These are phyloP conservation scores for Micronycteris hirsuta DNA, from an alignment of 2,113 vertebrate genomes.

Conservation along the genomic window DNA sequence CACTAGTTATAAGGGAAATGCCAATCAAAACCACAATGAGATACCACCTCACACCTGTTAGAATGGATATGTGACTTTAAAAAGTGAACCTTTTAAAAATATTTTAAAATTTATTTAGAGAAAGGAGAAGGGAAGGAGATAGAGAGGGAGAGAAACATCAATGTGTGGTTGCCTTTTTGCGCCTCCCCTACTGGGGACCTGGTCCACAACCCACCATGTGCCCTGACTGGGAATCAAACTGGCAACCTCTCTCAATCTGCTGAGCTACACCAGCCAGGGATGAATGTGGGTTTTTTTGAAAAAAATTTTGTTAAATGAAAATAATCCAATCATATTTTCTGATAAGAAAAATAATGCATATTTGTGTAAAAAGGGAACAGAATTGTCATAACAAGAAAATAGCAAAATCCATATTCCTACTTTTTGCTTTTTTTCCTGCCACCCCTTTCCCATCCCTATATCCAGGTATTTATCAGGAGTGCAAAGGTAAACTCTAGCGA, in stretches of 20 bases:
- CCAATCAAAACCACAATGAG: neutral
- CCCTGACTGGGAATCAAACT: too few species aligned
- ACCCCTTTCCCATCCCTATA: neutral
- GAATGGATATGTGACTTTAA: neutral
- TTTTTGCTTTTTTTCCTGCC: neutral
- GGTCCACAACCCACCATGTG: too few species aligned
- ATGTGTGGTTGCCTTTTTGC: too few species aligned
- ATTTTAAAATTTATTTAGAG: too few species aligned
- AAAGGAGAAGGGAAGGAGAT: too few species aligned
- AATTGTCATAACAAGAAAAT: slow-evolving; percentile 24
- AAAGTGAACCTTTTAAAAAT: too few species aligned
- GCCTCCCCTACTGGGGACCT: too few species aligned
- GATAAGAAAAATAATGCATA: neutral
- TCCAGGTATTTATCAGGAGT: neutral
- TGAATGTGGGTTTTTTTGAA: too few species aligned
- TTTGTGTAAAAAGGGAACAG: neutral
- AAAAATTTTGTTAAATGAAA: neutral
- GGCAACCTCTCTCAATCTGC: too few species aligned
- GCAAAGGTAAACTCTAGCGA: neutral
- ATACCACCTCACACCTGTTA: neutral
- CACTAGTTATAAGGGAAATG: neutral
- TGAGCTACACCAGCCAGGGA: too few species aligned
- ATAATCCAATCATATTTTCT: neutral
- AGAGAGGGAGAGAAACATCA: too few species aligned
- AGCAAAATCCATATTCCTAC: neutral